phyloP scores from a whole-genome alignment of 2,113 vertebrate species.

The Platanista minor region DNA sequence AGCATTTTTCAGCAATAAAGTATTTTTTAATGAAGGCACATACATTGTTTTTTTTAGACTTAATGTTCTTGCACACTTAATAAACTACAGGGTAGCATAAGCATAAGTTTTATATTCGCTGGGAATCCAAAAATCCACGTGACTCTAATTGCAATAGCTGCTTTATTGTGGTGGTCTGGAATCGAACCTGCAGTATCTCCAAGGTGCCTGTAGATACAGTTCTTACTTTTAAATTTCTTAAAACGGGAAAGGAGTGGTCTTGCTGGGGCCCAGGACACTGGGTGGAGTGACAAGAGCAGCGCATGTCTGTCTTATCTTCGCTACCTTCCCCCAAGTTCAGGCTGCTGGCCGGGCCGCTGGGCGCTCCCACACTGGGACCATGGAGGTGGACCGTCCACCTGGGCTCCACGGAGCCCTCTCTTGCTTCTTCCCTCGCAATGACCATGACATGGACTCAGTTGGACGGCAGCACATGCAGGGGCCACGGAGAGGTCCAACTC shows the following conservation, averaged over 20 bases:
- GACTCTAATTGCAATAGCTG: accelerated
- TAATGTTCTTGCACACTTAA: too few relatives aligned
- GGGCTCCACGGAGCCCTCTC: neutral
- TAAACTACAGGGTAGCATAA: neutral
- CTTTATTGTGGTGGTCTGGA: neutral
- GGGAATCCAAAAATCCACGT: neutral
- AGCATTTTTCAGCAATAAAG: neutral
- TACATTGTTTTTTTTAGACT: accelerated
- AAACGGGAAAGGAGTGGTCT: neutral
- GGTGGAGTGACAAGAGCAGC: neutral
- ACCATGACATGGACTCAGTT: accelerated
- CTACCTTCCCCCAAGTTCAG: neutral
- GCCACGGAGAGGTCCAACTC: accelerated
- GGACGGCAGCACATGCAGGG: neutral
- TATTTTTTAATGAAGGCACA: neutral
- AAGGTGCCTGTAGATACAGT: neutral
- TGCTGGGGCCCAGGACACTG: neutral
- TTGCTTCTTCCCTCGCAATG: neutral
- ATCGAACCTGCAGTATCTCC: neutral
- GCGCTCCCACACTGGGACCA: accelerated
- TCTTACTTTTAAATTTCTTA: slow-evolving; percentile 40
- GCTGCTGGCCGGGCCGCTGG: neutral
- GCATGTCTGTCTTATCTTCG: neutral
- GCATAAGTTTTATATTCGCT: too few relatives aligned
- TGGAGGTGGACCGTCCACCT: too few relatives aligned